A percentile compares a stretch with the other conserved stretches of the same genome.
Evolutionary conservation across 2,113 vertebrate species (phyloP).

Genomic region (Stomatorhinus ivindoensis): DNA sequence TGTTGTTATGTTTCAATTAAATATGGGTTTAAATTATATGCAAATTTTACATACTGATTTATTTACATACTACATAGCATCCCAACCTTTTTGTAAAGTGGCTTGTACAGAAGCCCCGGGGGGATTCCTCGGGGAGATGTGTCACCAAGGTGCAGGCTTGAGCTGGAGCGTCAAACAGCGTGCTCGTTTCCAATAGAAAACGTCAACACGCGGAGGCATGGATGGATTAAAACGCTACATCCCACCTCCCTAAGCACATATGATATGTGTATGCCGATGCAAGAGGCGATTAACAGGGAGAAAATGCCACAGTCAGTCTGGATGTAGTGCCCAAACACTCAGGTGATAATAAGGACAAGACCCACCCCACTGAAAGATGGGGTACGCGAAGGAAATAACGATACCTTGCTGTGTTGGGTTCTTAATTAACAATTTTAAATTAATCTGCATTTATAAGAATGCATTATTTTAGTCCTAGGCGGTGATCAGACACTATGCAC

Average conservation of each 20-base stretch:
- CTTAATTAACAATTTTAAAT: not conserved
- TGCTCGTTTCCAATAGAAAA: not conserved
- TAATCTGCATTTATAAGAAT: not conserved
- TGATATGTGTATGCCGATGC: not conserved
- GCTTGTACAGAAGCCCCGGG: not conserved
- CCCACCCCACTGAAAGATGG: too few species aligned
- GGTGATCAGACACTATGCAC: not conserved
- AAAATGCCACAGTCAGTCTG: not conserved
- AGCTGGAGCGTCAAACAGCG: not conserved
- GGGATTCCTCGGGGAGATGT: not conserved
- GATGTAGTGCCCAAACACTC: not conserved
- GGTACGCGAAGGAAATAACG: too few species aligned
- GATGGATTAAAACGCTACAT: not conserved
- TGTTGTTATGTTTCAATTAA: not conserved
- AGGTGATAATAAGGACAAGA: not conserved
- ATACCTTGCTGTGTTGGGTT: not conserved
- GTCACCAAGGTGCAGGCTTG: not conserved
- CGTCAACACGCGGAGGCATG: too few species aligned
- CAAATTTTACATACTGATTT: not conserved
- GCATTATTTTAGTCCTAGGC: not conserved
- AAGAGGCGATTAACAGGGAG: not conserved
- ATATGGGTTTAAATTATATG: not conserved
- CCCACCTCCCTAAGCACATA: not conserved
- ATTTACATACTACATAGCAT: not conserved
- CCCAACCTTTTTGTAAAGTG: not conserved